These are phyloP conservation scores for Crepidodera aurea DNA, from an alignment of 2,888 invertebrate species.

Conservation along the genomic window DNA sequence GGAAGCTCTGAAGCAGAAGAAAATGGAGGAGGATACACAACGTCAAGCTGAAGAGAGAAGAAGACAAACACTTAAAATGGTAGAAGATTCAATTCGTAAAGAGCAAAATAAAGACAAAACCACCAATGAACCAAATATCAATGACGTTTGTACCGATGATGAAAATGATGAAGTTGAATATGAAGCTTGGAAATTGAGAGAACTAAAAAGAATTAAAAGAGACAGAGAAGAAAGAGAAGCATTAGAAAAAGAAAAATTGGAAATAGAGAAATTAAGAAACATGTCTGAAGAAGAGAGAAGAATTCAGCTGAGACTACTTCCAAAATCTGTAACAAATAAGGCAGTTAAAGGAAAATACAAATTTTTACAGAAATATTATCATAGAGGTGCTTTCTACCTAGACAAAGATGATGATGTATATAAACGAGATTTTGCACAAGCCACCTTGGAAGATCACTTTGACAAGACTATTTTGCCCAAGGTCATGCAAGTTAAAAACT, in stretches of 20 bases:
- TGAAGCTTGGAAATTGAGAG: conserved; percentile 97
- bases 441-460: conserved; percentile 97
- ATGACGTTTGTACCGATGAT: conserved; percentile 91
- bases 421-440: conserved; percentile 55
- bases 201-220: conserved; percentile 94
- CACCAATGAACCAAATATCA: conserved; percentile 78
- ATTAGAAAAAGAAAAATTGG: conserved; percentile 84
- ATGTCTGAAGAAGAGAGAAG: conserved; percentile 97
- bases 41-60: conserved; percentile 89
- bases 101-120: conserved; percentile 75
- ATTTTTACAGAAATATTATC: conserved; percentile 99
- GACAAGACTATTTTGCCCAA: conserved; percentile 98
- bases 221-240: conserved; percentile 95
- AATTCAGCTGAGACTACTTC: conserved; percentile 86
- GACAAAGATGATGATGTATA: conserved; percentile 89
- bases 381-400: conserved; percentile 98
- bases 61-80: conserved; percentile 83
- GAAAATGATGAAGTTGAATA: conserved; percentile 97
- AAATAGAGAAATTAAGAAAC: conserved; percentile 88
- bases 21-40: conserved; percentile 82
- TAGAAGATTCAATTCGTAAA: conserved; percentile 87
- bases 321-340: conserved; percentile 93
- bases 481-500: conserved; percentile 99
- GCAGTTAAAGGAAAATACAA: conserved; percentile 98
- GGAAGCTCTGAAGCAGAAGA: conserved; percentile 84